These are phyloP conservation scores for Ammodytes marinus DNA, from an alignment of 2,113 vertebrate genomes.

Conservation along the genomic window DNA sequence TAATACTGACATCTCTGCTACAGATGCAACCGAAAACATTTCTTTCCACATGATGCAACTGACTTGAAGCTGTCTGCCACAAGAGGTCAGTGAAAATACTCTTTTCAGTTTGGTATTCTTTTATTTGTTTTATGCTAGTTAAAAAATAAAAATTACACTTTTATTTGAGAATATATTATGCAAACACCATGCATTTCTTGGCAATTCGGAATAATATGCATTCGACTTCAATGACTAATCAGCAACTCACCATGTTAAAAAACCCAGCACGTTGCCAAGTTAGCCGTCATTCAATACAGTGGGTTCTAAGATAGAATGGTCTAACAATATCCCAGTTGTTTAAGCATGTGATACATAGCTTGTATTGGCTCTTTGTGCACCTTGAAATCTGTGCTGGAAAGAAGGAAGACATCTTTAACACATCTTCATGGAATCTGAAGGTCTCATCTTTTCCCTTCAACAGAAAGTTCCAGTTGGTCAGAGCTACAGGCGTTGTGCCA, in stretches of 20 bases:
- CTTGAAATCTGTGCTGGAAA: slow-evolving; percentile 19
- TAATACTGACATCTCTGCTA: no score
- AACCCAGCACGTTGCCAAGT: slow-evolving; percentile 17
- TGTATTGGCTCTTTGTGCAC: slow-evolving; percentile 8
- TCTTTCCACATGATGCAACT: neutral
- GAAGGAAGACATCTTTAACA: slow-evolving; percentile 37
- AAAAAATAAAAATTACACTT: neutral
- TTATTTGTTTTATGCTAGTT: neutral
- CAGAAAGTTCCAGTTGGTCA: slow-evolving; percentile 64
- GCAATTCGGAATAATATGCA: slow-evolving; percentile 1
- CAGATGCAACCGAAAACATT: neutral
- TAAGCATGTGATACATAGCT: neutral
- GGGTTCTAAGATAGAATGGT: slow-evolving; percentile 5
- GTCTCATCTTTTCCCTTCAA: slow-evolving; percentile 51
- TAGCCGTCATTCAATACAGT: neutral
- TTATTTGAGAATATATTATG: slow-evolving; percentile 37
- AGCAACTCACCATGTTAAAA: slow-evolving; percentile 12
- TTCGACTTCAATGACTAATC: neutral
- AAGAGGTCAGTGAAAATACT: slow-evolving; percentile 43
- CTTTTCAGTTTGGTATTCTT: slow-evolving; percentile 3
- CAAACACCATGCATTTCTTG: slow-evolving; percentile 34
- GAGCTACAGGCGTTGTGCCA: slow-evolving; percentile 49
- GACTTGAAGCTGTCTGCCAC: slow-evolving; percentile 27
- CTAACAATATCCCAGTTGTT: neutral
- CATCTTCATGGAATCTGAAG: slow-evolving; percentile 48